phyloP scores from a whole-genome alignment of 2,888 invertebrate genomes.

The Drosophila testacea region DNA sequence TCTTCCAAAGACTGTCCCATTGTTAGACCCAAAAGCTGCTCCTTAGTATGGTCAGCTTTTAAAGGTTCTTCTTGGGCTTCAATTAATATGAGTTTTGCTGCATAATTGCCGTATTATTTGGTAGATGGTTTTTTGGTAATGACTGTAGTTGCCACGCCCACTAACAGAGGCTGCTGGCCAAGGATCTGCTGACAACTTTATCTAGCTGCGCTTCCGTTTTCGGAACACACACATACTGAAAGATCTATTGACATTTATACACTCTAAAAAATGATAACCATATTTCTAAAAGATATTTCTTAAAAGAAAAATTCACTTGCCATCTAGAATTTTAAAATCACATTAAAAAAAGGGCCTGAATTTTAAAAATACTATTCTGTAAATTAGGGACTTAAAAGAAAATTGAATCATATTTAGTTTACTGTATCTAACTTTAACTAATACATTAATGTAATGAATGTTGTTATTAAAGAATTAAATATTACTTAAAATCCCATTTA shows the following conservation, averaged over 20 bases:
- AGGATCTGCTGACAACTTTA: constrained; percentile 81
- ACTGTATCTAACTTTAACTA: too few relatives aligned
- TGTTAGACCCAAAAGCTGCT: constrained; percentile 27
- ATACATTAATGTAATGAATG: too few relatives aligned
- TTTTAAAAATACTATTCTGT: too few relatives aligned
- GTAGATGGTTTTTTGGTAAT: constrained; percentile 48
- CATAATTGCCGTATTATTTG: constrained; percentile 74
- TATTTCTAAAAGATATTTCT: too few relatives aligned
- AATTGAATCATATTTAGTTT: too few relatives aligned
- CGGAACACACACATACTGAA: constrained; percentile 68
- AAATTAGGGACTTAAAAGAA: too few relatives aligned
- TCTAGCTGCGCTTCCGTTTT: constrained; percentile 75
- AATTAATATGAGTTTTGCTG: constrained; percentile 60
- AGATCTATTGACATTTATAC: neutral
- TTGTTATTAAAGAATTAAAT: too few relatives aligned
- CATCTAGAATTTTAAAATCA: too few relatives aligned
- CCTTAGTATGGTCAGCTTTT: neutral
- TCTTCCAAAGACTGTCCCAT: constrained; percentile 55
- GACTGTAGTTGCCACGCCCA: constrained; percentile 66
- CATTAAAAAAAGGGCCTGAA: too few relatives aligned
- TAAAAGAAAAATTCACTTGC: too few relatives aligned
- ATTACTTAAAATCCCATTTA: too few relatives aligned
- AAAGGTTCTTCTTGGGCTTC: constrained; percentile 31
- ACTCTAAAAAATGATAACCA: too few relatives aligned
- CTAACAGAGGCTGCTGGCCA: constrained; percentile 28